phyloP scores from a whole-genome alignment of 2,888 invertebrate genomes.

The Therioaphis trifolii region DNA sequence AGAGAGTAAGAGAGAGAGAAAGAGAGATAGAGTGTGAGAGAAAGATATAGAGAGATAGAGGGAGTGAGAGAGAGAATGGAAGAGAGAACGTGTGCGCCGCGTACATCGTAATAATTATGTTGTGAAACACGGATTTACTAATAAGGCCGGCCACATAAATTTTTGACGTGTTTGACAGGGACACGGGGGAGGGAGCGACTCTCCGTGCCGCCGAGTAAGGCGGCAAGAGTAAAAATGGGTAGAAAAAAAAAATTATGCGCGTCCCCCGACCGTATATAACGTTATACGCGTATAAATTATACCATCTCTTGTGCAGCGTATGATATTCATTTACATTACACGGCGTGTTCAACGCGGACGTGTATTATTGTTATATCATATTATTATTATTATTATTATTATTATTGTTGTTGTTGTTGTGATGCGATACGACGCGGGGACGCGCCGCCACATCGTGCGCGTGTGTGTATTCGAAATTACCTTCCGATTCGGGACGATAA shows the following conservation, averaged over 20 bases:
- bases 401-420: not conserved
- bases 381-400: constrained; percentile 21
- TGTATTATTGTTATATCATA: not conserved
- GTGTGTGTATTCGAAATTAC: not conserved
- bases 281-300: not conserved
- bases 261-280: not conserved
- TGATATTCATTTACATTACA: too few species aligned
- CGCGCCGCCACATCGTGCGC: not conserved
- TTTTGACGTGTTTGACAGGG: constrained; percentile 40
- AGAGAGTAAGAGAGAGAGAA: not conserved
- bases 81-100: not conserved
- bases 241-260: constrained; percentile 30
- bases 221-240: not conserved
- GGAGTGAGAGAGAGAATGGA: too few species aligned
- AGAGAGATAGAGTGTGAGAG: not conserved
- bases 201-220: not conserved
- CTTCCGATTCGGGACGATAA: constrained; percentile 56
- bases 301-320: not conserved
- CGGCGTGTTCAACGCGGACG: not conserved
- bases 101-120: constrained; percentile 52
- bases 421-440: not conserved
- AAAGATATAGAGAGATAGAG: too few species aligned
- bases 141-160: constrained; percentile 60
- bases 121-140: constrained; percentile 62
- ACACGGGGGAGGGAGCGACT: not conserved